phyloP scores from a whole-genome alignment of 2,797 vertebrate species.

The Microcaecilia unicolor region DNA sequence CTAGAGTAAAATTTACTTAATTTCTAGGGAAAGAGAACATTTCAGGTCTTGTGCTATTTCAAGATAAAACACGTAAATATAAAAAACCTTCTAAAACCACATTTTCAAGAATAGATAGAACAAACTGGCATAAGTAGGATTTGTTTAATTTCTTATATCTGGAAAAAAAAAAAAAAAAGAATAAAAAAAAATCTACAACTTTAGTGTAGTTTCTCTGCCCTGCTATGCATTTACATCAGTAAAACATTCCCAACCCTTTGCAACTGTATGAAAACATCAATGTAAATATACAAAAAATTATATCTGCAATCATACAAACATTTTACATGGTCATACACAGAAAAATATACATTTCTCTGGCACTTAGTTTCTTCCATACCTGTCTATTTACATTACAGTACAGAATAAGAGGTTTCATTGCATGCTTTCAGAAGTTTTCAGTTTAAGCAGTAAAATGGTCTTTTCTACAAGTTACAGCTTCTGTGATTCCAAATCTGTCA shows the following conservation, averaged over 20 bases:
- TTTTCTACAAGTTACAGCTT: constrained; percentile 16
- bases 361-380: constrained; percentile 31
- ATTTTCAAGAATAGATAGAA: constrained; percentile 29
- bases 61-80: not conserved
- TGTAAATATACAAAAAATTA: constrained; percentile 29
- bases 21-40: not conserved
- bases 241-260: constrained; percentile 20
- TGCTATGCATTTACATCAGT: constrained; percentile 45
- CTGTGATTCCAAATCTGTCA: constrained; percentile 16
- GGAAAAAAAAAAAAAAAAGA: constrained; percentile 41
- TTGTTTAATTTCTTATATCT: constrained; percentile 55
- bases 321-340: constrained; percentile 46
- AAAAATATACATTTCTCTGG: constrained; percentile 43
- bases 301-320: constrained; percentile 32
- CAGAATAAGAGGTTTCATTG: constrained; percentile 16
- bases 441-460: constrained; percentile 4
- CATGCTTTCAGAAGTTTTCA: constrained; percentile 17
- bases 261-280: constrained; percentile 22
- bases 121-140: constrained; percentile 43
- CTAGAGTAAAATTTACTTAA: not conserved
- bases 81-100: constrained; percentile 1
- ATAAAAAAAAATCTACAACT: too few relatives aligned
- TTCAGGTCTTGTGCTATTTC: not conserved
- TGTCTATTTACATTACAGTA: constrained; percentile 28
- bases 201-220: not conserved